Base-by-base conservation (phyloP, 2,888 invertebrate genomes). In the Dryobota labecula region DNA sequence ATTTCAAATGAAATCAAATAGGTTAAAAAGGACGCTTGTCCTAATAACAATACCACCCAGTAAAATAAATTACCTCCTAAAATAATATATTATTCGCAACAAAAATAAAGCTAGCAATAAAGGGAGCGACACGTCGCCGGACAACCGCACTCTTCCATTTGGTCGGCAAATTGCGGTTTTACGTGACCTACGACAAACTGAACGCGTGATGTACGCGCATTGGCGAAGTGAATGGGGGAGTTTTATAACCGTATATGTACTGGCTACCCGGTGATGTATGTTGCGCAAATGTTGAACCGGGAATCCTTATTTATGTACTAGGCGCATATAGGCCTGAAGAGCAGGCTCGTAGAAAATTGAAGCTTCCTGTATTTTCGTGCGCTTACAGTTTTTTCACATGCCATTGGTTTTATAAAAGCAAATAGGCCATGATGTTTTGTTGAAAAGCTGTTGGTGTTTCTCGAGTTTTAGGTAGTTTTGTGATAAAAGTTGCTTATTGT, bases 131-230 rank as follows among this genome's bases (percentile, higher is more conserved):
- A 91, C 92, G 91, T 91, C 86, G 72, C 83, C 41, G 74, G 84
- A 76, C 78, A 87, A 90, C 91, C 87, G 72, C 89, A 87, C 82
- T 90, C 87, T 88, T 90, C 92, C 90, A 91, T 91, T 89, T 88
- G 87, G 86, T 68, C 86, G 84, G 90, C 89, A 90, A 90, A 90
- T 91, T 89, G 91, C 86, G 84, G 83, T 68, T 73, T 82, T 86
- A 91, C 91, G 91, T 91, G 91, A 89, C 89, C 80, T 81, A 74
- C 76, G 84, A 82, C 86, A 85, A 87, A 85, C 87, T 73, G 80
- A 81, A 87, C 82, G 79, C 84, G 82, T 82, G 82, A 86, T 71
- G 82, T 75, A 71, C 75, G 79, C 76, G 73, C 63, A 72, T 77
- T 80, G 68, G 73, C 53, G 73, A 67, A 43, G 63, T 65, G 73